Conservation (phyloP, 1,140 invertebrate genomes). For the Phthorimaea operculella region DNA sequence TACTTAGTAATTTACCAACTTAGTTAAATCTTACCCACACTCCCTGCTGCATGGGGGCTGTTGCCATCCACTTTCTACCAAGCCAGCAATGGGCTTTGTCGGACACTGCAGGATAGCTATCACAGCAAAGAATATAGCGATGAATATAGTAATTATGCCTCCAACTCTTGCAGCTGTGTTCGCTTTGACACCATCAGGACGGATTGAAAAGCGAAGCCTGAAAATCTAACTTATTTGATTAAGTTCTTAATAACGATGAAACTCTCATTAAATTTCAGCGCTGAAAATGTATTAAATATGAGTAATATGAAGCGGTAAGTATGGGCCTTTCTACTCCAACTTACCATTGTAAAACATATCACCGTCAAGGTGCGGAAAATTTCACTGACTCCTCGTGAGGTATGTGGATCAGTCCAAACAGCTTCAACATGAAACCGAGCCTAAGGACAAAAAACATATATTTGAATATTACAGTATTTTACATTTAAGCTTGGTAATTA, state of each 20-base stretch:
- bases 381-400: conserved; percentile 34
- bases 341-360: conserved; percentile 54
- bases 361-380: conserved; percentile 50
- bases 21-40: conserved; percentile 28
- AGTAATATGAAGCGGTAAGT: too few species aligned
- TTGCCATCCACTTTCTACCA: conserved; percentile 16
- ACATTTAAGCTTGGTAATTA: not conserved
- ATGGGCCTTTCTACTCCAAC: conserved; percentile 5
- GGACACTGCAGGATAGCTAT: conserved; percentile 29
- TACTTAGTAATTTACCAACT: too few species aligned
- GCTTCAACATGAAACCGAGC: conserved; percentile 45
- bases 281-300: too few species aligned
- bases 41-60: conserved; percentile 31
- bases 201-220: conserved; percentile 47
- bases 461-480: not conserved
- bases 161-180: conserved; percentile 43
- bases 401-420: conserved; percentile 35
- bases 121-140: conserved; percentile 31
- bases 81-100: conserved; percentile 22
- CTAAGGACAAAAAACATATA: conserved; percentile 20
- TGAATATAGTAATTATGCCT: conserved; percentile 30
- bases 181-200: conserved; percentile 47
- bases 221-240: conserved; percentile 33
- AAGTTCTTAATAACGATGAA: too few species aligned
- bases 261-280: too few species aligned